These are phyloP conservation scores for Cotesia chilonis DNA, from an alignment of 1,140 invertebrate genomes.

Conservation along the genomic window DNA sequence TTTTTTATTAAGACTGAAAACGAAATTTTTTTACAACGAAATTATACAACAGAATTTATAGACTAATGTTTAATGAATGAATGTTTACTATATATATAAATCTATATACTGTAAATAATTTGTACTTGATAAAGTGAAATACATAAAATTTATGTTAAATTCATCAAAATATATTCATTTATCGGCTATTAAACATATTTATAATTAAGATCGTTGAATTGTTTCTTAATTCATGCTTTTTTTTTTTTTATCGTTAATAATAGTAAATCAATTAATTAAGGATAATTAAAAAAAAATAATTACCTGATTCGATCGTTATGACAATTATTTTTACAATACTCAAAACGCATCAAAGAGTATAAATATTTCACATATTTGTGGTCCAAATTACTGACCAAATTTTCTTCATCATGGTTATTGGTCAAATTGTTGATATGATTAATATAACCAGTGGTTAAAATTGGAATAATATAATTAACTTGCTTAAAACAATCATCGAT, in stretches of 20 bases:
- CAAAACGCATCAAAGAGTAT: constrained; percentile 50
- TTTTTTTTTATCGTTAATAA: background rate
- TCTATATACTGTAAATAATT: too few relatives aligned
- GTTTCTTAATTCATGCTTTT: too few relatives aligned
- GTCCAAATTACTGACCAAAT: constrained; percentile 43
- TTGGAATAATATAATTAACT: constrained; percentile 56
- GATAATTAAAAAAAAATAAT: constrained; percentile 17
- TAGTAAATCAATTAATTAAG: constrained; percentile 23
- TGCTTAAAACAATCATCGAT: constrained; percentile 57
- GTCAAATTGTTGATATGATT: constrained; percentile 40
- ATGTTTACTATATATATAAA: too few relatives aligned
- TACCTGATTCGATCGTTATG: constrained; percentile 53
- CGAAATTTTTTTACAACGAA: too few relatives aligned
- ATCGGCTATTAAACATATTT: too few relatives aligned
- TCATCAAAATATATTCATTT: too few relatives aligned
- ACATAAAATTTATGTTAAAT: too few relatives aligned
- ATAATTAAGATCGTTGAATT: too few relatives aligned
- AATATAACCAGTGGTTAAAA: constrained; percentile 52
- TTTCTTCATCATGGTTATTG: constrained; percentile 24
- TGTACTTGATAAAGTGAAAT: too few relatives aligned
- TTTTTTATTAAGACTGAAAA: too few relatives aligned
- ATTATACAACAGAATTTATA: too few relatives aligned
- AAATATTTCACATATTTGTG: constrained; percentile 55
- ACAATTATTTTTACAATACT: constrained; percentile 51
- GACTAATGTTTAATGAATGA: too few relatives aligned